phyloP scores from a whole-genome alignment of 2,888 invertebrate genomes.

The Drosophila leonis region DNA sequence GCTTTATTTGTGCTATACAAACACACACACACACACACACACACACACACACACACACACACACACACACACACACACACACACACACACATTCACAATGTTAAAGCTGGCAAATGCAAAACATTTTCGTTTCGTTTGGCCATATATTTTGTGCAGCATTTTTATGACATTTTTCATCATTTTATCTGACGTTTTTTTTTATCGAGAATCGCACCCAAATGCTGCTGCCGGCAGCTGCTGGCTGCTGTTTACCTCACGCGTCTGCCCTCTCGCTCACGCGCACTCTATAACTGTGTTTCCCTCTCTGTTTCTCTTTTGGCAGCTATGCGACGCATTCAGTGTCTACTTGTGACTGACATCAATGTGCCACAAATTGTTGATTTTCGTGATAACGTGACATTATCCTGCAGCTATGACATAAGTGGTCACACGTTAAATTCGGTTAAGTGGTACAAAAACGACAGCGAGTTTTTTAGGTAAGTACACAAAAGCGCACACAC shows the following conservation, averaged over 20 bases:
- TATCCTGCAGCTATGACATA: constrained; percentile 86
- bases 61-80: constrained; percentile 18
- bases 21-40: constrained; percentile 11
- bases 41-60: constrained; percentile 13
- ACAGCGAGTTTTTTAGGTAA: constrained; percentile 86
- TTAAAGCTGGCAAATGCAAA: constrained; percentile 59
- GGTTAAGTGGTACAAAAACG: constrained; percentile 86
- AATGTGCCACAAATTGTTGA: constrained; percentile 85
- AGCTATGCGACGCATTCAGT: constrained; percentile 72
- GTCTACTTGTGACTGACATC: constrained; percentile 85
- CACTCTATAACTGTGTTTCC: background rate
- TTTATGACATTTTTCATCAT: constrained; percentile 69
- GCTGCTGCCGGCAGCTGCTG: constrained; percentile 21
- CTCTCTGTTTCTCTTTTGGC: constrained; percentile 31
- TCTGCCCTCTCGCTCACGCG: constrained; percentile 8
- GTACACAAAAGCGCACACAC: constrained; percentile 42
- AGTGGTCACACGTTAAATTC: constrained; percentile 86
- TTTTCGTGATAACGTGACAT: constrained; percentile 85
- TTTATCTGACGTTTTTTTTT: constrained; percentile 71
- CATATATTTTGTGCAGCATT: constrained; percentile 42
- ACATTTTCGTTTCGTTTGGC: constrained; percentile 37
- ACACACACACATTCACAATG: constrained; percentile 15
- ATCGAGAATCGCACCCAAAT: constrained; percentile 20
- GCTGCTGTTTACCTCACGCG: constrained; percentile 4
- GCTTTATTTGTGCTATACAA: constrained; percentile 26